Base-by-base conservation (phyloP, 1,140 invertebrate genomes). In the Saccostrea cuccullata region DNA sequence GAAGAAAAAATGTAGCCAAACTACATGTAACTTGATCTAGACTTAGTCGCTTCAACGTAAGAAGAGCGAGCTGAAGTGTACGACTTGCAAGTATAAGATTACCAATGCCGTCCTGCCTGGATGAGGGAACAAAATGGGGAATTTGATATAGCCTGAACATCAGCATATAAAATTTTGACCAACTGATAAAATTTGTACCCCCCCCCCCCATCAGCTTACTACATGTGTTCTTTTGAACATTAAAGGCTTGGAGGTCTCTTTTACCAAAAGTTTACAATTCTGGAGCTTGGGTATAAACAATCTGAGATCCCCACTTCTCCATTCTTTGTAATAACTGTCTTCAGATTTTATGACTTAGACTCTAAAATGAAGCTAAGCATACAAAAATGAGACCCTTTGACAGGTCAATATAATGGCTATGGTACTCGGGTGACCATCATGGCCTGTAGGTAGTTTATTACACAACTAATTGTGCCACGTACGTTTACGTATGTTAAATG, bases 1-100 rank as follows among this genome's bases (percentile, higher is more conserved):
- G 2, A 36, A 36, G 30, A 36, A 36, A 36, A 86, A 55, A 82
- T 89, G 4, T 88, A 17, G 87, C 87, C 13, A 85, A 88, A 77
- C 26, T 36, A 36, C 30, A 36, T 36, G 30, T 85, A 23, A 88
- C 87, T 8, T 20, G 85, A 64, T 70, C 36, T 23, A 20, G 87
- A n/a, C 55, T 88, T 20, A 87, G 86, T 0, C 60, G 86, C 30
- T 89, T 89, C 55, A 89, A 89, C 86, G 87, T 87, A 70, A 23
- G 88, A 17, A 83, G 88, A 67, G 60, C 30, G 85, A 67, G 88
- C 88, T 55, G 88, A 89, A 47, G 88, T 89, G 9, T 87, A 86
- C 40, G 88, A 89, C 67, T 64, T 89, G 17, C 87, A 89, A 64
- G 82, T 89, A 6, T 5, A 17, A 23, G 88, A 89, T 30, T 89